Evolutionary conservation across 1,140 invertebrate species (phyloP).

Genomic region (Ericerus pela): DNA sequence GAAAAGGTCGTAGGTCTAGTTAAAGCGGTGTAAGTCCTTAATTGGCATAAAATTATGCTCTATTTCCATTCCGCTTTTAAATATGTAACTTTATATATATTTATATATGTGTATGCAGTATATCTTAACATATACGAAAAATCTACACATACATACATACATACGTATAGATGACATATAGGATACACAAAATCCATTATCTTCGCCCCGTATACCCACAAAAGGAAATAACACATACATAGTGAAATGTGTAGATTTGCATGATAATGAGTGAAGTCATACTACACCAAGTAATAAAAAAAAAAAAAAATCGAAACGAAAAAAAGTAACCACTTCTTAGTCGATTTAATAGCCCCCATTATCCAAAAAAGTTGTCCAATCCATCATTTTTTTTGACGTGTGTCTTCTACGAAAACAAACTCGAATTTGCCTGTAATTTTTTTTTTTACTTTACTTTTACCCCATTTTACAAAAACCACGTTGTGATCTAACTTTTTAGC

Average conservation of each 20-base stretch:
- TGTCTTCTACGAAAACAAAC: no score
- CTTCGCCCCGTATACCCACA: neutral
- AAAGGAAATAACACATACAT: slow-evolving; percentile 1
- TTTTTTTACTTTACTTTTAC: no score
- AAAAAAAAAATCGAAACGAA: no score
- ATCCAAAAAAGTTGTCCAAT: neutral
- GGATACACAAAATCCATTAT: neutral
- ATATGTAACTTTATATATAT: no score
- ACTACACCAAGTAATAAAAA: slow-evolving; percentile 1
- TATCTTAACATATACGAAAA: no score
- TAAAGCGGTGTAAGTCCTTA: slow-evolving; percentile 7
- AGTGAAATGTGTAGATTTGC: slow-evolving; percentile 2
- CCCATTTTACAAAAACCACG: no score
- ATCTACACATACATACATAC: no score
- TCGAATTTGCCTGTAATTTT: no score
- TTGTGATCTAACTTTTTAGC: no score
- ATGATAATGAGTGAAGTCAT: slow-evolving; percentile 1
- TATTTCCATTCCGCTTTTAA: no score
- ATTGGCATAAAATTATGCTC: slow-evolving; percentile 12
- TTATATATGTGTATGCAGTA: no score
- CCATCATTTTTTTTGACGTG: no score
- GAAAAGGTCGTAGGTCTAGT: neutral
- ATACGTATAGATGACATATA: neutral
- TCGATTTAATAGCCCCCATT: neutral
- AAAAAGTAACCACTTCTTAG: slow-evolving; percentile 7